These are phyloP conservation scores for Adelosebastes latens DNA, from an alignment of 2,797 vertebrate genomes.

Conservation along the genomic window DNA sequence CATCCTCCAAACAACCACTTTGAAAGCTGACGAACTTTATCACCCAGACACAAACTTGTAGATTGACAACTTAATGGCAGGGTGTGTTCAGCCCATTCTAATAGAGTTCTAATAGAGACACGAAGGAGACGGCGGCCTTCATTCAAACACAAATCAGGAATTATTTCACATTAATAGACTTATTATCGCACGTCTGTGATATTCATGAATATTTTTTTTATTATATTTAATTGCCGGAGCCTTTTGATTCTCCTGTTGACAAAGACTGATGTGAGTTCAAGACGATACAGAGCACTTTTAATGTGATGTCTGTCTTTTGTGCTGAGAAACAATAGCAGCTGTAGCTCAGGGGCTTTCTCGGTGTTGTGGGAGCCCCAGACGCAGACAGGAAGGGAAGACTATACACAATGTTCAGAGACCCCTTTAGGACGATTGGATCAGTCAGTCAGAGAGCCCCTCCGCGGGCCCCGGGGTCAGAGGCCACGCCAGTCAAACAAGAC, in stretches of 20 bases:
- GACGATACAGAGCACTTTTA: constrained; percentile 74
- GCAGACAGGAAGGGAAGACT: constrained; percentile 60
- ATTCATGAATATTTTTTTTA: constrained; percentile 55
- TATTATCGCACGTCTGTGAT: constrained; percentile 34
- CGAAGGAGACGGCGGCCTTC: not conserved
- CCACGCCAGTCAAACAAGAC: constrained; percentile 76
- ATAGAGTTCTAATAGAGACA: not conserved
- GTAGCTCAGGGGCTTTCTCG: constrained; percentile 69
- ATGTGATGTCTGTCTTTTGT: constrained; percentile 82
- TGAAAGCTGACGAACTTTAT: constrained; percentile 74
- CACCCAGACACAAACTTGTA: constrained; percentile 70
- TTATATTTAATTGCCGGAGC: constrained; percentile 65
- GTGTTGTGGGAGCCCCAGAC: constrained; percentile 68
- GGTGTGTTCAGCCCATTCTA: constrained; percentile 22
- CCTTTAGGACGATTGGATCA: constrained; percentile 68
- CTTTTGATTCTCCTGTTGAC: constrained; percentile 71
- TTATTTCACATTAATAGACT: constrained; percentile 50
- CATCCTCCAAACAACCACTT: constrained; percentile 74
- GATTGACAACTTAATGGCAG: constrained; percentile 76
- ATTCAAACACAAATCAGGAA: constrained; percentile 60
- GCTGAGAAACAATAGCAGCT: constrained; percentile 75
- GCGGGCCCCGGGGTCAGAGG: constrained; percentile 68
- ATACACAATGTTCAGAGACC: constrained; percentile 64
- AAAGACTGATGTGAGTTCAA: constrained; percentile 82
- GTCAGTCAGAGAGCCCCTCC: constrained; percentile 64